Evolutionary conservation across 2,888 invertebrate species (phyloP).

Genomic region (Brachycybe producta): DNA sequence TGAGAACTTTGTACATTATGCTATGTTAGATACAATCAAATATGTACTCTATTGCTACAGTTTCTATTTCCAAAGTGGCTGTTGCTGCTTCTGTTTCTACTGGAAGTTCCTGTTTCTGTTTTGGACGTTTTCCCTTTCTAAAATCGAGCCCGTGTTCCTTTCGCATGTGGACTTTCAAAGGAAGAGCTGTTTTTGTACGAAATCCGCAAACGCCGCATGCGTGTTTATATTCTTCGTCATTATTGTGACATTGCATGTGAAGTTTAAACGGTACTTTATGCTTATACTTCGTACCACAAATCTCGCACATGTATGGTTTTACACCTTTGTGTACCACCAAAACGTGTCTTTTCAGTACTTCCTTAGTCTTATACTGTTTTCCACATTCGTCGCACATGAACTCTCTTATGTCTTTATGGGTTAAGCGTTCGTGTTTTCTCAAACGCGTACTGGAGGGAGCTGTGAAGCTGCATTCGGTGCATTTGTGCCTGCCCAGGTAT

Average conservation of each 20-base stretch:
- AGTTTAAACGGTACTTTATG: slow-evolving; percentile 27
- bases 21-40: too few relatives aligned
- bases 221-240: neutral
- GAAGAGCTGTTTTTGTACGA: neutral
- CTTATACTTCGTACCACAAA: slow-evolving; percentile 25
- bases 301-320: slow-evolving; percentile 26
- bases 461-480: slow-evolving; percentile 23
- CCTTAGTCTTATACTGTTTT: neutral
- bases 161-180: slow-evolving; percentile 17
- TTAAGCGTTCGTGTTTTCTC: slow-evolving; percentile 25
- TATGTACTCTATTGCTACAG: too few relatives aligned
- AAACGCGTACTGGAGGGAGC: slow-evolving; percentile 26
- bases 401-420: slow-evolving; percentile 24
- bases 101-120: too few relatives aligned
- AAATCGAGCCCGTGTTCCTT: slow-evolving; percentile 3
- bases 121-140: neutral
- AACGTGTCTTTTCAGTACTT: slow-evolving; percentile 26
- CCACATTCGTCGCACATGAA: slow-evolving; percentile 4
- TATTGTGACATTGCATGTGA: slow-evolving; percentile 26
- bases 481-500: slow-evolving; percentile 19
- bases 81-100: neutral
- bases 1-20: too few relatives aligned
- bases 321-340: slow-evolving; percentile 24
- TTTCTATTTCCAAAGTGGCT: too few relatives aligned
- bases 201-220: slow-evolving; percentile 2